Conservation (phyloP, 2,797 vertebrate species). For the Naso thynnoides region DNA sequence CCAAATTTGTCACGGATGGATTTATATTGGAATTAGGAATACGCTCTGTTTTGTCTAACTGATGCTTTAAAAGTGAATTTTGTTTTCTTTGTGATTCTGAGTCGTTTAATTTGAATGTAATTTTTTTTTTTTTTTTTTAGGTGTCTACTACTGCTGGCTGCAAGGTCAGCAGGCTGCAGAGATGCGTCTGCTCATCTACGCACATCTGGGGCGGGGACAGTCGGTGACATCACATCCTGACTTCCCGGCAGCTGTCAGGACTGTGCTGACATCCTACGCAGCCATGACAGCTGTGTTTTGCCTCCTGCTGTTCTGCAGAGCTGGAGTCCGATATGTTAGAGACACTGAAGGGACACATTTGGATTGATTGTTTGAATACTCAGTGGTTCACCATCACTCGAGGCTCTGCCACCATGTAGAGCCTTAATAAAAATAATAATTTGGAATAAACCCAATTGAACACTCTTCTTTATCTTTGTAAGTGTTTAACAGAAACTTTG, state of each 20-base stretch:
- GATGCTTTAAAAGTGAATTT: neutral
- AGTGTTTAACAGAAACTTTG: too few relatives aligned
- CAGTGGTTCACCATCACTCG: neutral
- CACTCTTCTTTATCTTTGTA: too few relatives aligned
- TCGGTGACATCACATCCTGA: conserved; percentile 53
- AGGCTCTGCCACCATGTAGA: neutral
- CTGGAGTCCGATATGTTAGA: conserved; percentile 1
- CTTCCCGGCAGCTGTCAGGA: conserved; percentile 27
- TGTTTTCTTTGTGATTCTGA: neutral
- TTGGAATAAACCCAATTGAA: too few relatives aligned
- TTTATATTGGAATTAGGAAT: too few relatives aligned
- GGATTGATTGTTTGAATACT: conserved; percentile 40
- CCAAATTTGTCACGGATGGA: too few relatives aligned
- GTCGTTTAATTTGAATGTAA: neutral
- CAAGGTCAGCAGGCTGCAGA: conserved; percentile 53
- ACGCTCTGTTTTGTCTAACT: too few relatives aligned
- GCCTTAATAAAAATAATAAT: too few relatives aligned
- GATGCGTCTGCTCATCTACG: conserved; percentile 68
- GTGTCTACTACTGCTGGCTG: conserved; percentile 77
- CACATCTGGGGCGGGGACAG: conserved; percentile 42
- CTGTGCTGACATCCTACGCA: conserved; percentile 29
- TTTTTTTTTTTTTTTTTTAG: conserved; percentile 20
- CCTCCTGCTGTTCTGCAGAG: conserved; percentile 44
- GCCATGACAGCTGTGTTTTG: conserved; percentile 57
- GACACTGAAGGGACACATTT: conserved; percentile 3